phyloP scores from a whole-genome alignment of 2,797 vertebrate species.

The Periparus ater region DNA sequence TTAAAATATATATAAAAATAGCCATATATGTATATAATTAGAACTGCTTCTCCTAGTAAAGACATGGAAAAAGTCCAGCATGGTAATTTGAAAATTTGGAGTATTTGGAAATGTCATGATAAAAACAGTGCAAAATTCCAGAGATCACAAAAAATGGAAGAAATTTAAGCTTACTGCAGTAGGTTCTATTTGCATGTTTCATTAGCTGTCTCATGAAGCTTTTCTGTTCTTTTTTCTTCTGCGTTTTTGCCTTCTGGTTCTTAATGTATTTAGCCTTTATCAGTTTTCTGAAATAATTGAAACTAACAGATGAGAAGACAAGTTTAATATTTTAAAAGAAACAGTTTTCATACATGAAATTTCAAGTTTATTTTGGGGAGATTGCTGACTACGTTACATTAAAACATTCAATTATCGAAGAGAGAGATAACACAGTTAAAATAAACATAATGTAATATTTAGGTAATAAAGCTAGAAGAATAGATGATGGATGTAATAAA shows the following conservation, averaged over 20 bases:
- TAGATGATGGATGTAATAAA: background rate
- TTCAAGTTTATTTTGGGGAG: background rate
- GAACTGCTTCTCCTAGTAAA: background rate
- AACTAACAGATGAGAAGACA: background rate
- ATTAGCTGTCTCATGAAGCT: background rate
- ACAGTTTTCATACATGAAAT: background rate
- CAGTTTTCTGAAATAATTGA: background rate
- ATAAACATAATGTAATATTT: background rate
- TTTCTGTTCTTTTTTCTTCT: background rate
- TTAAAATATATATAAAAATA: constrained; percentile 6
- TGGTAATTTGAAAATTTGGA: background rate
- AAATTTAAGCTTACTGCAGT: background rate
- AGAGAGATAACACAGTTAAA: background rate
- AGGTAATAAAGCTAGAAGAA: background rate
- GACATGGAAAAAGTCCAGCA: background rate
- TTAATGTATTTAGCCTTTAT: background rate
- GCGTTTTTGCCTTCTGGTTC: background rate
- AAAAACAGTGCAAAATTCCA: background rate
- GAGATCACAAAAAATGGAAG: background rate
- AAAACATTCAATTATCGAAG: background rate
- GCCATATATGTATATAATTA: background rate
- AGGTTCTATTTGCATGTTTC: background rate
- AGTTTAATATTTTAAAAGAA: background rate
- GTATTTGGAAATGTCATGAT: background rate
- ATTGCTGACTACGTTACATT: background rate